These are phyloP conservation scores for Speoplatyrhinus poulsoni DNA, from an alignment of 2,113 vertebrate species.

Conservation along the genomic window DNA sequence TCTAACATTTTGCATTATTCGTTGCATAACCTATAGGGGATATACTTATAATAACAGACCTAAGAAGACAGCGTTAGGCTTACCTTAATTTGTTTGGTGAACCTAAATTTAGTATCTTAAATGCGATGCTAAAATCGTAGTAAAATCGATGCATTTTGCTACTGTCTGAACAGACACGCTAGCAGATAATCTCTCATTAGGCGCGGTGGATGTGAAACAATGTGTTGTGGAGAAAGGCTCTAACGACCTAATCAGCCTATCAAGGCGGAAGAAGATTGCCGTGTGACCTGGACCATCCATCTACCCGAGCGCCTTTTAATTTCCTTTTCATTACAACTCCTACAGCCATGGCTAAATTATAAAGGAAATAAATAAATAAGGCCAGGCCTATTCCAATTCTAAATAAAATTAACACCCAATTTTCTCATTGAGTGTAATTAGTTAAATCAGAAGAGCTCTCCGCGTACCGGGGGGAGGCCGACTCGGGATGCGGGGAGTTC, in stretches of 20 bases:
- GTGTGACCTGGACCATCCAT: constrained; percentile 96
- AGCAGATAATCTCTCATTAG: constrained; percentile 89
- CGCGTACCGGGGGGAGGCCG: constrained; percentile 67
- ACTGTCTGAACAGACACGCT: constrained; percentile 68
- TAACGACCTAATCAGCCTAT: constrained; percentile 99
- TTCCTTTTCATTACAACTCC: constrained; percentile 86
- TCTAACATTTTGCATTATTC: too few species aligned
- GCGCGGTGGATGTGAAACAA: constrained; percentile 90
- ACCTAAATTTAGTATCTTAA: too few species aligned
- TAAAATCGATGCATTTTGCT: constrained; percentile 79
- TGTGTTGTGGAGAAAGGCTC: constrained; percentile 86
- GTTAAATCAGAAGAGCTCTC: constrained; percentile 93
- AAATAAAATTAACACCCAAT: constrained; percentile 98
- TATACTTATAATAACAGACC: too few species aligned
- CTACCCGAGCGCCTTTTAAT: constrained; percentile 89
- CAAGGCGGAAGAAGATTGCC: constrained; percentile 95
- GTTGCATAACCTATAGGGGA: too few species aligned
- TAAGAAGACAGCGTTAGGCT: too few species aligned
- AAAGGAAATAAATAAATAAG: constrained; percentile 54
- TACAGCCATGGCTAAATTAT: constrained; percentile 72
- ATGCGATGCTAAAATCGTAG: constrained; percentile 8
- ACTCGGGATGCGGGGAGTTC: constrained; percentile 71
- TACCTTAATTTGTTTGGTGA: too few species aligned
- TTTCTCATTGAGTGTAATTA: constrained; percentile 95
- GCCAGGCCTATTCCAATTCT: constrained; percentile 67